phyloP scores from a whole-genome alignment of 2,888 invertebrate species.

The Ormyrus rosae region DNA sequence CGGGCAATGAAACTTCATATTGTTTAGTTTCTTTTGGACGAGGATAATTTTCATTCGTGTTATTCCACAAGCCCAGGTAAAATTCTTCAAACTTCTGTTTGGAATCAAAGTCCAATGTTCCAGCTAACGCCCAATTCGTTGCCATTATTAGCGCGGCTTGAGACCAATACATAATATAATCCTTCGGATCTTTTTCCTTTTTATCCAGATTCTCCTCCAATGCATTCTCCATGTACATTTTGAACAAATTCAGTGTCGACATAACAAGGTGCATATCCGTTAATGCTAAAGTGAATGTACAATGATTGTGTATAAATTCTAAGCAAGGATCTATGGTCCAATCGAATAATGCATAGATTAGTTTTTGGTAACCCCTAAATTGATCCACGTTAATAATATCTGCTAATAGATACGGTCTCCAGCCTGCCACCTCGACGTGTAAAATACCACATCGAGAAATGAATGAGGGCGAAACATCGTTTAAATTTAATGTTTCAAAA shows the following conservation, averaged over 20 bases:
- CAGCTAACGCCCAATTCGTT: slow-evolving; percentile 78
- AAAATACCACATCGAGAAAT: slow-evolving; percentile 82
- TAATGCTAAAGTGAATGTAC: slow-evolving; percentile 71
- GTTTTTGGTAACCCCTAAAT: slow-evolving; percentile 64
- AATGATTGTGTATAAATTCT: slow-evolving; percentile 77
- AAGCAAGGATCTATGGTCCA: slow-evolving; percentile 80
- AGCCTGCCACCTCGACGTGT: slow-evolving; percentile 79
- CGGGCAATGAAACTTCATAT: slow-evolving; percentile 78
- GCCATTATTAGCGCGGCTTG: slow-evolving; percentile 78
- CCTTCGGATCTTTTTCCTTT: slow-evolving; percentile 64
- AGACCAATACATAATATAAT: slow-evolving; percentile 76
- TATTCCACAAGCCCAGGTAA: slow-evolving; percentile 72
- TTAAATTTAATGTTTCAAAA: slow-evolving; percentile 80
- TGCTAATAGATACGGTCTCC: slow-evolving; percentile 76
- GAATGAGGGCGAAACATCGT: slow-evolving; percentile 78
- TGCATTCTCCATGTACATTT: slow-evolving; percentile 72
- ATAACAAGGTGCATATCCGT: slow-evolving; percentile 72
- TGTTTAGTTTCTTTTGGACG: slow-evolving; percentile 77
- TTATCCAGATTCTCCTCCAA: slow-evolving; percentile 67
- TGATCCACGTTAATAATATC: slow-evolving; percentile 59
- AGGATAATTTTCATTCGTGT: slow-evolving; percentile 73
- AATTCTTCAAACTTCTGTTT: slow-evolving; percentile 72
- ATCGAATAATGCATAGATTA: slow-evolving; percentile 72
- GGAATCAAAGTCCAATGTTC: slow-evolving; percentile 76
- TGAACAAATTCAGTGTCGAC: slow-evolving; percentile 70